Conservation (phyloP, 2,113 vertebrate species). For the Balaenoptera acutorostrata region DNA sequence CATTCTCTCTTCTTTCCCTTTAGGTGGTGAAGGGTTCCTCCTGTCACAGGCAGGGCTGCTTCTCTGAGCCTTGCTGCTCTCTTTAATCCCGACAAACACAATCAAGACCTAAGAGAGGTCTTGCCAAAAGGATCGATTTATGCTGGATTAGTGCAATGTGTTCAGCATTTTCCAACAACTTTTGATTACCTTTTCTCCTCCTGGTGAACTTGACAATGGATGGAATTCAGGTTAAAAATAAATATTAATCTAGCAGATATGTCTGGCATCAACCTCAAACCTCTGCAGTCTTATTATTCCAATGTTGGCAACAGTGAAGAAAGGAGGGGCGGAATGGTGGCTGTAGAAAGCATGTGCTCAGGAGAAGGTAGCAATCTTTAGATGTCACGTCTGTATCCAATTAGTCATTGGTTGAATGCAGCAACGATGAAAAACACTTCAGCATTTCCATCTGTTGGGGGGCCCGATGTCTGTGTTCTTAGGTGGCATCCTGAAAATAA, state of each 20-base stretch:
- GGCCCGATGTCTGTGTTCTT: fast-evolving
- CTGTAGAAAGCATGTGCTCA: fast-evolving
- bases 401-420: fast-evolving
- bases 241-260: neutral
- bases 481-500: neutral
- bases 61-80: neutral
- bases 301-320: neutral
- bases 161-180: neutral
- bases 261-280: neutral
- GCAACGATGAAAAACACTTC: fast-evolving
- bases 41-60: fast-evolving
- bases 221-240: neutral
- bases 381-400: fast-evolving
- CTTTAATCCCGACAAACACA: neutral
- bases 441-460: fast-evolving
- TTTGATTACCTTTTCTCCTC: neutral
- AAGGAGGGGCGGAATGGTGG: fast-evolving
- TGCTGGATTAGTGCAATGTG: neutral
- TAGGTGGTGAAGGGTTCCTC: too few relatives aligned
- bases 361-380: too few relatives aligned
- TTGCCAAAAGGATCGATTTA: too few relatives aligned
- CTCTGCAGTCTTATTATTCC: neutral
- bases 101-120: neutral
- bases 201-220: neutral
- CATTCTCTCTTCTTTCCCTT: too few relatives aligned